Base-by-base conservation (phyloP, 2,113 vertebrate species). In the Dryoscopus gambensis region DNA sequence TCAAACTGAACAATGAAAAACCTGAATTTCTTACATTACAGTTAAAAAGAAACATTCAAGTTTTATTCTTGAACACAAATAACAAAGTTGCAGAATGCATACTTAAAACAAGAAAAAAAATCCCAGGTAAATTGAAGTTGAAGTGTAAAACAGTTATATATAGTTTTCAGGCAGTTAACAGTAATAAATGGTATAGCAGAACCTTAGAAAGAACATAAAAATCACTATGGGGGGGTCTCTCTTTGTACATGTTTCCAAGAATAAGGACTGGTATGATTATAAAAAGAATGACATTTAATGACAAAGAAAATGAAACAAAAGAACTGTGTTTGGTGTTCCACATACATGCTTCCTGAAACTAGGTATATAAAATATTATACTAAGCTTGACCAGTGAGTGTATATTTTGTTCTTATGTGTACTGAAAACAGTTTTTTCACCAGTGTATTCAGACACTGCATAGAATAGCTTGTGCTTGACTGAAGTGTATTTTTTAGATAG, bases 1-100 rank as follows among this genome's bases (percentile, higher is more conserved):
- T 62, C 50, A 83, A 95, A 94, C 30, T 21, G 42, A 95, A 94
- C 46, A 91, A 85, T 30, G 87, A 63, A 71, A 64, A 52, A 20
- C 6, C 4, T 19, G 39, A 80, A 53, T 75, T 49, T 83, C 27
- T 87, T 76, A 33, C 17, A 47, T n/a, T 83, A 27, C 14, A 31
- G n/a, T 82, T 88, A 39, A 93, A 96, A 96, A 92, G 59, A 83
- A 93, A 35, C 35, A 44, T 89, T 93, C 39, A 35, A 67, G 23
- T 59, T 88, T 57, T 70, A 50, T 42, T 92, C 59, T 77, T 74
- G 33, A 47, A 80, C 5, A n/a, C 15, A 81, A 88, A 88, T 86
- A 42, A 52, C 49, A 53, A 65, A 95, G 74, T 63, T 94, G 24
- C 30, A 84, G 73, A 86, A 90, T 80, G 28, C 23, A 3, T 65